Base-by-base conservation (phyloP, 2,797 vertebrate genomes). In the Notolabrus celidotus region DNA sequence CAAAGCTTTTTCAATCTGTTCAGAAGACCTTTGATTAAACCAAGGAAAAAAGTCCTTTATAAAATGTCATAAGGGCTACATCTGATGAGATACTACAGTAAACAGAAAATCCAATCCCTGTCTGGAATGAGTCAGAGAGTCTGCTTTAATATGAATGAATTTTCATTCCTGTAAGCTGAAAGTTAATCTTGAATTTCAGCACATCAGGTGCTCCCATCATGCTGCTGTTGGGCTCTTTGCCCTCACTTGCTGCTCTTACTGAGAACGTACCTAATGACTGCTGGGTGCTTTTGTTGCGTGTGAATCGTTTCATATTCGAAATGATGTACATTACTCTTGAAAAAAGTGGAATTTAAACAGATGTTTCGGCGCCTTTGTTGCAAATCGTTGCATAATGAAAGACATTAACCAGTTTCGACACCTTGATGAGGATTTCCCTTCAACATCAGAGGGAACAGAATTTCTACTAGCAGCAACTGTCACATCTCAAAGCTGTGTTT, bases 401-500 rank as follows among this genome's bases (percentile, higher is more conserved):
- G 42, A 54, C 47, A 20, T 74, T 39, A 41, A 59, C 22, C 45
- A 31, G 7, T 42, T 42, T 25, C 22, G 29, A 63, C 55, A 53
- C 42, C 34, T 55, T 61, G 47, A 65, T 71, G 5, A 39, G 19
- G 22, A 47, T 54, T 42, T 46, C 34, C 5, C 54, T 57, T 70
- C 52, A 43, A 17, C 51, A 27, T 69, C 42, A 54, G 14, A 41
- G 31, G 50, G 52, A 20, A 15, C 29, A 50, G n/a, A 14, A 7
- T 10, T 50, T 50, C 16, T 33, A 33, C n/a, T 20, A 23, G 51
- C 42, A 41, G 42, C 36, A 53, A 50, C 71, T 77, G 75, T 74
- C 59, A 50, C 42, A n/a, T 58, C 19, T 73, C 36, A 22, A 52
- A 47, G 43, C 55, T 0, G n/a, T 64, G 62, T 75, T 69, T 77